Percentiles rank a stretch among this genome's conserved stretches.
phyloP scores from a whole-genome alignment of 2,888 invertebrate species.

The Tridacna gigas region DNA sequence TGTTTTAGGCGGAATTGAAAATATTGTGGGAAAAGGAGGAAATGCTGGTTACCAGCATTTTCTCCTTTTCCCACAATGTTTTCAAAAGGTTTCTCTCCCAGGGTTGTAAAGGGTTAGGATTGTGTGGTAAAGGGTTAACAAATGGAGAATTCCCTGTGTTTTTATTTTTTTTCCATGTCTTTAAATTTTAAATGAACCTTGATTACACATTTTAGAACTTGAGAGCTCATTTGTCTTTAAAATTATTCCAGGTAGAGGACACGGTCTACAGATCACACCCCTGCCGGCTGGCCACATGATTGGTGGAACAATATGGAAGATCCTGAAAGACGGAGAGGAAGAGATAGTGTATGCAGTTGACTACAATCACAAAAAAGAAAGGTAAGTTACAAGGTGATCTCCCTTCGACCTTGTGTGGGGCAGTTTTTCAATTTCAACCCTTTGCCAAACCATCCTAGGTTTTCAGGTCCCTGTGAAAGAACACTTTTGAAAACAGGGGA shows the following conservation, averaged over 20 bases:
- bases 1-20: too few relatives aligned
- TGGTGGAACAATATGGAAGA: constrained; percentile 99
- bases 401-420: not conserved
- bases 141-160: too few relatives aligned
- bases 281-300: constrained; percentile 98
- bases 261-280: constrained; percentile 96
- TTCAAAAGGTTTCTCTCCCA: not conserved
- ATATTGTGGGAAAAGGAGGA: not conserved
- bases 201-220: too few relatives aligned
- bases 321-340: constrained; percentile 98
- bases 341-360: constrained; percentile 99
- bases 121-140: too few relatives aligned
- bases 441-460: too few relatives aligned
- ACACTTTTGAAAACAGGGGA: too few relatives aligned
- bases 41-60: not conserved
- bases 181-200: too few relatives aligned
- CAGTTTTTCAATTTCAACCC: too few relatives aligned
- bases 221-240: not conserved
- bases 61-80: not conserved
- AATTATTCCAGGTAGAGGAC: constrained; percentile 91
- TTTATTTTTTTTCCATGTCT: too few relatives aligned
- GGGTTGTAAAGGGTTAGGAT: not conserved
- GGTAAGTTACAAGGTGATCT: constrained; percentile 84
- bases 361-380: constrained; percentile 99
- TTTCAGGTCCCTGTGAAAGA: too few relatives aligned